phyloP scores from a whole-genome alignment of 1,140 invertebrate genomes.

The Bombus sibiricus region DNA sequence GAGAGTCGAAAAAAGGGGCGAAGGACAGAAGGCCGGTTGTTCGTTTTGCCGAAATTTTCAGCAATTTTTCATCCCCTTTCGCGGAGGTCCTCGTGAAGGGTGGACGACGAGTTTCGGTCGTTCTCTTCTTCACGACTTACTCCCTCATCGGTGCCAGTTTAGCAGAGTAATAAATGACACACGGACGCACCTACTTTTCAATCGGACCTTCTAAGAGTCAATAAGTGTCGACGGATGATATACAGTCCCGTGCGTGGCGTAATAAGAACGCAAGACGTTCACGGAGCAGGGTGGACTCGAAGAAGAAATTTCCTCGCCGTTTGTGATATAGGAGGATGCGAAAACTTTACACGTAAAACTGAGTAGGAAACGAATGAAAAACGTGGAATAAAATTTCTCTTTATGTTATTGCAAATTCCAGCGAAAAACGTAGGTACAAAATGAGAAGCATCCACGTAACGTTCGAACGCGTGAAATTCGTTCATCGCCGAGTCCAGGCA shows the following conservation, averaged over 20 bases:
- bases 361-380: too few species aligned
- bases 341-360: background rate
- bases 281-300: background rate
- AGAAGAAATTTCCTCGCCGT: background rate
- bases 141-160: constrained; percentile 42
- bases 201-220: constrained; percentile 76
- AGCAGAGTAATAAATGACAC: constrained; percentile 74
- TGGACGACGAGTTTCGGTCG: constrained; percentile 35
- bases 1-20: constrained; percentile 22
- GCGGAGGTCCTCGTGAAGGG: constrained; percentile 33
- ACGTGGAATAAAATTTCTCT: background rate
- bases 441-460: background rate
- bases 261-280: constrained; percentile 69
- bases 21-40: background rate
- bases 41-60: constrained; percentile 66
- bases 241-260: constrained; percentile 67
- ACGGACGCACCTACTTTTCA: constrained; percentile 77
- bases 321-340: background rate
- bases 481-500: background rate
- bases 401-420: background rate
- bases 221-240: constrained; percentile 80
- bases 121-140: constrained; percentile 27
- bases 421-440: background rate
- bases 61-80: constrained; percentile 73
- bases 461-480: constrained; percentile 30